Percentiles rank a stretch among this genome's conserved stretches.
Conservation (phyloP, 2,797 vertebrate species). For the Cygnus olor region DNA sequence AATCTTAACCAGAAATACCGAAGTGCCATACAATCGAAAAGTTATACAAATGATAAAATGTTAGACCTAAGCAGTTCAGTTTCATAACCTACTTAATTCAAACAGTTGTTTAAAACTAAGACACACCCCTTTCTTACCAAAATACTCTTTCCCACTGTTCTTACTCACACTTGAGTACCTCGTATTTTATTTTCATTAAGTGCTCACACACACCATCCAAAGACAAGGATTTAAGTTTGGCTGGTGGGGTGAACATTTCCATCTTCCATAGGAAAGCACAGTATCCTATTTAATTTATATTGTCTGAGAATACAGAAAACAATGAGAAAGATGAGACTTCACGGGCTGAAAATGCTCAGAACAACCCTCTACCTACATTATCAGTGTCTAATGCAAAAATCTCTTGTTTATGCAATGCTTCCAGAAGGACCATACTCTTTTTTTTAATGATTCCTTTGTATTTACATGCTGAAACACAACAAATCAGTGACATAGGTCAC, state of each 20-base stretch:
- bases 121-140: background rate
- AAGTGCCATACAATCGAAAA: background rate
- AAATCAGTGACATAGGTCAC: background rate
- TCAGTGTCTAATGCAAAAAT: background rate
- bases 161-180: background rate
- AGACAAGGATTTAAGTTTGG: background rate
- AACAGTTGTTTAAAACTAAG: background rate
- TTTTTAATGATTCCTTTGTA: background rate
- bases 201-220: background rate
- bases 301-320: background rate
- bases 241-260: background rate
- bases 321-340: background rate
- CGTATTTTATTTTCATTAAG: background rate
- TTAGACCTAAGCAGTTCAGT: background rate
- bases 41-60: background rate
- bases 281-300: background rate
- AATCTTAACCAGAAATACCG: background rate
- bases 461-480: background rate
- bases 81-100: background rate
- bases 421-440: background rate
- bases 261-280: background rate
- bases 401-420: background rate
- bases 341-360: background rate
- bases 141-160: background rate
- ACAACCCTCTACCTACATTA: background rate